Evolutionary conservation across 2,113 vertebrate genomes (phyloP).

Genomic region (Henicopernis longicauda): DNA sequence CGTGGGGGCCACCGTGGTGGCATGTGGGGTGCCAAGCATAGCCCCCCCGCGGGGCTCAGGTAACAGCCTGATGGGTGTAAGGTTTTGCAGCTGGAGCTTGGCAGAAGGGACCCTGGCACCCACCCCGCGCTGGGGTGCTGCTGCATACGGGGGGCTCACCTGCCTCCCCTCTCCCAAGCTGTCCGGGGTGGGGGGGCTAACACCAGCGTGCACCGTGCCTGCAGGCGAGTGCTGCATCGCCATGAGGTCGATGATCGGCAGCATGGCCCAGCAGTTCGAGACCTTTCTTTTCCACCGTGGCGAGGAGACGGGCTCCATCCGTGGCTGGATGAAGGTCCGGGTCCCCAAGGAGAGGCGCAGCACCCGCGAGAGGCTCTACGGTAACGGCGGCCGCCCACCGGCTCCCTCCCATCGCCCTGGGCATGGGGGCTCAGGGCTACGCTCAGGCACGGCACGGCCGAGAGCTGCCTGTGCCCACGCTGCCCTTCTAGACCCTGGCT

Average conservation of each 20-base stretch:
- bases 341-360: slow-evolving; percentile 70
- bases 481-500: neutral
- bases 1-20: rapidly evolving
- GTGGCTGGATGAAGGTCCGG: slow-evolving; percentile 72
- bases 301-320: slow-evolving; percentile 85
- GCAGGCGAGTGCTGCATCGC: slow-evolving; percentile 81
- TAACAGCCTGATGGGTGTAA: neutral
- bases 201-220: rapidly evolving
- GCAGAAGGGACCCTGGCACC: neutral
- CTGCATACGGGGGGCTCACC: rapidly evolving
- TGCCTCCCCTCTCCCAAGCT: no score
- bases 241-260: slow-evolving; percentile 8
- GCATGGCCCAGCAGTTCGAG: slow-evolving; percentile 77
- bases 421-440: neutral
- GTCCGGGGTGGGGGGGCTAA: rapidly evolving
- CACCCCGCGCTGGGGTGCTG: rapidly evolving
- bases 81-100: neutral
- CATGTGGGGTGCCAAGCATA: neutral
- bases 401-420: neutral
- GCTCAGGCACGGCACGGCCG: rapidly evolving
- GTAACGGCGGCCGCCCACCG: neutral
- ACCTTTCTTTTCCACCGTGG: slow-evolving; percentile 83
- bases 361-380: slow-evolving; percentile 75
- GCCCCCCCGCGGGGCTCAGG: no score
- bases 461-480: rapidly evolving